Percentiles rank a stretch among this genome's conserved stretches.
These are phyloP conservation scores for Catalaphyllia jardinei DNA, from an alignment of 64 coral and sea anemone species.

Conservation along the genomic window DNA sequence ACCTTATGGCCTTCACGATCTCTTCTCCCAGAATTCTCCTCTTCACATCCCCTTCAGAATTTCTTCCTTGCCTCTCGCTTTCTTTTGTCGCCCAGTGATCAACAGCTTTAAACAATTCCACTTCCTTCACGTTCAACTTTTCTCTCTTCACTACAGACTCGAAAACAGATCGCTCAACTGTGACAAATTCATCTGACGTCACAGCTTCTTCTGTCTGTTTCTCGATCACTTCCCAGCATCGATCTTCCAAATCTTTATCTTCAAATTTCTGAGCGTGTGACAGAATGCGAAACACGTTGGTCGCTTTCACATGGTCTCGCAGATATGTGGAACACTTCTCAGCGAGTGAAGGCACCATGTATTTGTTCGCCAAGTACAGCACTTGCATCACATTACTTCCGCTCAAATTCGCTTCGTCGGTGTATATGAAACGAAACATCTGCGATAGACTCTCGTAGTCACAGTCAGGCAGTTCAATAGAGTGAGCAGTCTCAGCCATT, in stretches of 20 bases:
- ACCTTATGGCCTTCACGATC: neutral
- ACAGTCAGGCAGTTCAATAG: too few relatives aligned
- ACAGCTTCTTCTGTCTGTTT: neutral
- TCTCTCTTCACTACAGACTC: too few relatives aligned
- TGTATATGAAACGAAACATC: too few relatives aligned
- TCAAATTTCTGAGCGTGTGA: conserved; percentile 14
- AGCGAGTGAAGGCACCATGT: neutral
- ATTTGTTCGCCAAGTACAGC: conserved; percentile 19
- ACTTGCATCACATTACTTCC: conserved; percentile 10
- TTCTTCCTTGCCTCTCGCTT: neutral
- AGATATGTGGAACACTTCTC: conserved; percentile 1
- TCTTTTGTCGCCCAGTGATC: neutral
- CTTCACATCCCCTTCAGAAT: neutral
- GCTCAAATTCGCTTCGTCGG: too few relatives aligned
- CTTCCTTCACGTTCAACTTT: too few relatives aligned
- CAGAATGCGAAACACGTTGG: neutral
- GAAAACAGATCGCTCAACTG: too few relatives aligned
- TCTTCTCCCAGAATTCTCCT: conserved; percentile 6
- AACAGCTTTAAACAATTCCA: too few relatives aligned
- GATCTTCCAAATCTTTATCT: conserved; percentile 5
- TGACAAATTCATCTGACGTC: too few relatives aligned
- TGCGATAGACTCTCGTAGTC: too few relatives aligned
- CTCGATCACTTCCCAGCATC: conserved; percentile 23
- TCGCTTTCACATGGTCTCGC: neutral
- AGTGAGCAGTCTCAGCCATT: too few relatives aligned